A percentile compares a stretch with the other conserved stretches of the same genome.
phyloP scores from a whole-genome alignment of 2,888 invertebrate species.

The Aphodius granarius region DNA sequence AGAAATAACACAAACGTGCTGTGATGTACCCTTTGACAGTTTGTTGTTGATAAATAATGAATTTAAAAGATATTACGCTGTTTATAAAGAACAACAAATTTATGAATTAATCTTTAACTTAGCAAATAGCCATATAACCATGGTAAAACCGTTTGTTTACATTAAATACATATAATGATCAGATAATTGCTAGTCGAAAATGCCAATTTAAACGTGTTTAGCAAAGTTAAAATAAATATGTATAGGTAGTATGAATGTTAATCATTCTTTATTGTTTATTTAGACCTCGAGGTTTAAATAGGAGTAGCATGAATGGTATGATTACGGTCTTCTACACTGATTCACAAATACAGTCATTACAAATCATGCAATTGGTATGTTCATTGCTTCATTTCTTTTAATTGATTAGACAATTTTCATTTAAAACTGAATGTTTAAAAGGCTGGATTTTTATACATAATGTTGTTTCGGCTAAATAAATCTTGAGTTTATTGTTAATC shows the following conservation, averaged over 20 bases:
- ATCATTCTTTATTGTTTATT: background rate
- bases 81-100: background rate
- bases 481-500: too few relatives aligned
- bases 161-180: too few relatives aligned
- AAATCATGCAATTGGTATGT: background rate
- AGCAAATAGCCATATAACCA: background rate
- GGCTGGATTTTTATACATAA: background rate
- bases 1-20: background rate
- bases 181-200: background rate
- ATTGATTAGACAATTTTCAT: background rate
- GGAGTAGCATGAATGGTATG: background rate
- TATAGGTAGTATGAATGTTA: background rate
- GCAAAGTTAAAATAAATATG: background rate
- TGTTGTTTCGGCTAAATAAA: too few relatives aligned
- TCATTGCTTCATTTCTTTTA: background rate
- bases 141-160: too few relatives aligned
- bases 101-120: constrained; percentile 1
- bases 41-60: background rate
- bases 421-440: background rate
- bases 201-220: background rate
- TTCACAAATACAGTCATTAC: background rate
- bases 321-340: background rate
- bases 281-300: background rate
- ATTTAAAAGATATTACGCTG: background rate
- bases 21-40: background rate